Base-by-base conservation (phyloP, 1,140 invertebrate species). In the Caenorhabditis brenneri region DNA sequence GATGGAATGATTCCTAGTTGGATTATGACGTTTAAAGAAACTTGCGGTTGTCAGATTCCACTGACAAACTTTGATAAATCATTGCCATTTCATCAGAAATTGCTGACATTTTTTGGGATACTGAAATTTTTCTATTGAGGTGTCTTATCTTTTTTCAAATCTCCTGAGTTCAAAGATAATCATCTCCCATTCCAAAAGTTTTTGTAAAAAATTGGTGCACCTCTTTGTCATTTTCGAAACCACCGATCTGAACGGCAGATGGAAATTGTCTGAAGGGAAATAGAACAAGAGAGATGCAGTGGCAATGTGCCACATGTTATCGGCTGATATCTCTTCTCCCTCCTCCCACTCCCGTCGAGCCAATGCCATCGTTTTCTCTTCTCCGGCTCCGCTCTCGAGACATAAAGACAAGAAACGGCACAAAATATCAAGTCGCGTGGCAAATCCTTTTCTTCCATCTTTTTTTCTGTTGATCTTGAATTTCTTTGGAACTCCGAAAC, bases 351-450 rank as follows among this genome's bases (percentile, higher is more conserved):
- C 65, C 65, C 58, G 58, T 46, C 65, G 60, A 22, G 5, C 31
- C 65, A 36, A 74, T 74, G 65, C 65, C 65, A 74, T 74, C 65
- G 36, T 74, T 74, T 74, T 46, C 65, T 74, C n/a, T 74, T n/a
- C 36, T 74, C 22, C 65, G 27, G n/a, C 36, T 74, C 33, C 65
- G 27, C 22, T 22, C 36, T 42, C 65, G 65, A 74, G 65, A 74
- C 58, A 65, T 33, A 65, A 65, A 65, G 58, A 65, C 65, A 74
- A 74, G 65, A 74, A 74, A 42, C 36, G 36, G 36, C 65, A 42
- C 36, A 42, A 42, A 42, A 74, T 46, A 74, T 42, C 24, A 31
- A 65, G 36, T 27, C 65, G 65, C 65, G 65, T 74, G 65, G 65
- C 65, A 42, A 74, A 42, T 74, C 46, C 58, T 65, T 36, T 65